A percentile compares a stretch with the other conserved stretches of the same genome.
These are phyloP conservation scores for Protonibea diacanthus DNA, from an alignment of 2,797 vertebrate genomes.

Conservation along the genomic window DNA sequence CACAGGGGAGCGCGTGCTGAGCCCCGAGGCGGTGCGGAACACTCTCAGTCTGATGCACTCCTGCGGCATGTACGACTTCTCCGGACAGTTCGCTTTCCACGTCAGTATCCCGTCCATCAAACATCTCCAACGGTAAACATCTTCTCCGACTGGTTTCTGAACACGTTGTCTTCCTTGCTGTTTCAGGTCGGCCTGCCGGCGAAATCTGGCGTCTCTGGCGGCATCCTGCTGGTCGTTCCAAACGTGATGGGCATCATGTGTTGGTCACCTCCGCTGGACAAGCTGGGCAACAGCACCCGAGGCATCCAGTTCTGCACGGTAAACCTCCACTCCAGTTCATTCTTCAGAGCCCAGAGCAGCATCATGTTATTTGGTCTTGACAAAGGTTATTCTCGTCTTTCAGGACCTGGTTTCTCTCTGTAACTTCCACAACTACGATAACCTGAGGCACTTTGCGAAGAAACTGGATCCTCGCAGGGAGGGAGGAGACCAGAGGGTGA, in stretches of 20 bases:
- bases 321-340: conserved; percentile 39
- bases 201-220: conserved; percentile 96
- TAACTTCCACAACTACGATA: conserved; percentile 99
- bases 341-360: background rate
- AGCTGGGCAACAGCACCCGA: conserved; percentile 97
- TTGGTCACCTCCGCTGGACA: conserved; percentile 98
- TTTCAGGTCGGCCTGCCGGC: conserved; percentile 95
- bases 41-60: conserved; percentile 99
- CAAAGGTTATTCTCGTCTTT: background rate
- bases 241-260: conserved; percentile 99
- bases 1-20: conserved; percentile 96
- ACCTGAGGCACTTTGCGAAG: conserved; percentile 98
- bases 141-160: background rate
- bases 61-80: conserved; percentile 99
- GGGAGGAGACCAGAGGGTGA: conserved; percentile 97
- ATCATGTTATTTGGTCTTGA: background rate
- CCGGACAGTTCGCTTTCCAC: conserved; percentile 98
- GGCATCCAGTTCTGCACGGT: conserved; percentile 99
- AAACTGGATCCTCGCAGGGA: conserved; percentile 98
- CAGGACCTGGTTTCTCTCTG: conserved; percentile 96
- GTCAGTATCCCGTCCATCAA: conserved; percentile 81
- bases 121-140: background rate
- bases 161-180: background rate
- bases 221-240: conserved; percentile 96
- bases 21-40: conserved; percentile 94